These are phyloP conservation scores for Elmis aenea DNA, from an alignment of 2,888 invertebrate species.

Conservation along the genomic window DNA sequence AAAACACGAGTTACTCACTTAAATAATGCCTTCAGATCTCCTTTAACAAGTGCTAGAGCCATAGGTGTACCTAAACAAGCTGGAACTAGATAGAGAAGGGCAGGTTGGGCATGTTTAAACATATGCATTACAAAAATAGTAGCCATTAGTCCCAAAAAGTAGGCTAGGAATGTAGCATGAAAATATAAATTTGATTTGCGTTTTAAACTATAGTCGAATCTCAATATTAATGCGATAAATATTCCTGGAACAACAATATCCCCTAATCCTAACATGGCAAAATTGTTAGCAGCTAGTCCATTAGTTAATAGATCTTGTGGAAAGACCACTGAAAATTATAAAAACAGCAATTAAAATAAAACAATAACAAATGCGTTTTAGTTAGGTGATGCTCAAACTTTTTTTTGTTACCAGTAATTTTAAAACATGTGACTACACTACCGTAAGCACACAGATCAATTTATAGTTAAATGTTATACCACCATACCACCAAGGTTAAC, in stretches of 20 bases:
- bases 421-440: no score
- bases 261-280: constrained; percentile 98
- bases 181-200: constrained; percentile 82
- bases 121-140: constrained; percentile 98
- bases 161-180: constrained; percentile 86
- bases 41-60: constrained; percentile 78
- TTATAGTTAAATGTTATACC: no score
- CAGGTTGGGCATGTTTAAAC: constrained; percentile 98
- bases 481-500: no score
- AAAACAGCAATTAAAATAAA: constrained; percentile 11
- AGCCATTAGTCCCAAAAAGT: constrained; percentile 85
- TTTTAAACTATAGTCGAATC: constrained; percentile 89
- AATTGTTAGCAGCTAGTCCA: constrained; percentile 86
- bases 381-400: no score
- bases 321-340: constrained; percentile 84
- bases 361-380: background rate
- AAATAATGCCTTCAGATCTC: constrained; percentile 85
- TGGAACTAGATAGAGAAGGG: constrained; percentile 93
- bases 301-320: constrained; percentile 95
- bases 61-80: constrained; percentile 91
- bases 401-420: no score
- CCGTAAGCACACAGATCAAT: no score
- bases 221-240: constrained; percentile 92
- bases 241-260: constrained; percentile 99
- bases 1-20: constrained; percentile 60